Percentiles rank a stretch among this genome's conserved stretches.
phyloP scores from a whole-genome alignment of 2,797 vertebrate genomes.

The Anolis apletophallus region DNA sequence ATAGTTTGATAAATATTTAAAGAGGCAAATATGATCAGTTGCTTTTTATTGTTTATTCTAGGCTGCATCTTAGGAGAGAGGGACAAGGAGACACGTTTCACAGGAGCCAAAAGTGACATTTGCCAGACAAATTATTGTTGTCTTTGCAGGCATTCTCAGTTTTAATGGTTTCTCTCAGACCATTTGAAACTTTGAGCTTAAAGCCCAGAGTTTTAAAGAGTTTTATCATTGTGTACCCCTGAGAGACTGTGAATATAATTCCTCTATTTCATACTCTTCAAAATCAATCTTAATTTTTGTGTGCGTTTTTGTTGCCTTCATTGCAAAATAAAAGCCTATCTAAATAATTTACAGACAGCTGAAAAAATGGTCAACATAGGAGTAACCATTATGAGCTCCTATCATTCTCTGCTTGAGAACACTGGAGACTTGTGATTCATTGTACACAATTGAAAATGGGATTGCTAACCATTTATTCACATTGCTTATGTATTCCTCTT shows the following conservation, averaged over 20 bases:
- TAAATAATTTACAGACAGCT: slow-evolving; percentile 2
- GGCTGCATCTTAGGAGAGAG: not conserved
- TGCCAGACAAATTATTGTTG: not conserved
- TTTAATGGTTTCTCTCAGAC: slow-evolving; percentile 24
- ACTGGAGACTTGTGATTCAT: slow-evolving; percentile 10
- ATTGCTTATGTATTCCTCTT: slow-evolving; percentile 7
- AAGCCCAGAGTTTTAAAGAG: not conserved
- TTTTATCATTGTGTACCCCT: not conserved
- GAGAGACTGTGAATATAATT: not conserved
- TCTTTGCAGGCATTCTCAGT: not conserved
- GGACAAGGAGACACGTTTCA: not conserved
- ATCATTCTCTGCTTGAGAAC: not conserved
- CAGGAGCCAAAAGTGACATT: not conserved
- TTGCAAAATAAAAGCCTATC: slow-evolving; percentile 2
- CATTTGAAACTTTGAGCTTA: slow-evolving; percentile 13
- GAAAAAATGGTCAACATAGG: slow-evolving; percentile 3
- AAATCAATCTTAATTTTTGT: slow-evolving; percentile 29
- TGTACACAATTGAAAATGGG: slow-evolving; percentile 9
- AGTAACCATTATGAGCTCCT: not conserved
- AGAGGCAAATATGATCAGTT: not conserved
- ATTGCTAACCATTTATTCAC: not conserved
- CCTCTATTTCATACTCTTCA: not conserved
- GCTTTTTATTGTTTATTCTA: not conserved
- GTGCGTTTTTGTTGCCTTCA: not conserved
- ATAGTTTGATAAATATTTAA: not conserved